Conservation (phyloP, 2,888 invertebrate genomes). For the Coecobrya sp. region DNA sequence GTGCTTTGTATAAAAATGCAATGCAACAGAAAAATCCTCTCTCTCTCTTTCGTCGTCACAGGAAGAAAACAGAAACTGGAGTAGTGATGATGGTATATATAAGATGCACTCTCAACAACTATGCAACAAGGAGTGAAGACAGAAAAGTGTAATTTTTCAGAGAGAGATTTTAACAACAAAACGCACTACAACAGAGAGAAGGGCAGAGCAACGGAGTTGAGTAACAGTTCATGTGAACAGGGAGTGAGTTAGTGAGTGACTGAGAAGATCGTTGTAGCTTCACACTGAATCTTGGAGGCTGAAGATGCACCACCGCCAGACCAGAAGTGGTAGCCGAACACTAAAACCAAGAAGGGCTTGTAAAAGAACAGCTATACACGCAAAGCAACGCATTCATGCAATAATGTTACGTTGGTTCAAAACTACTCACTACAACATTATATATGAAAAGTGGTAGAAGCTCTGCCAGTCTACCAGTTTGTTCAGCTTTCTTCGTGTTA, state of each 20-base stretch:
- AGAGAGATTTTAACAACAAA: conserved; percentile 55
- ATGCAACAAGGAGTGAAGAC: conserved; percentile 56
- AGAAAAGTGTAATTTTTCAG: conserved; percentile 77
- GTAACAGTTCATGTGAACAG: conserved; percentile 73
- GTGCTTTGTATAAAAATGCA: neutral
- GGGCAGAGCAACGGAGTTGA: conserved; percentile 45
- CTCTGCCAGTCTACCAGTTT: conserved; percentile 40
- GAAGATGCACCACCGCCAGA: conserved; percentile 57
- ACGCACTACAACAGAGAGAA: conserved; percentile 56
- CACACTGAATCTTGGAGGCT: conserved; percentile 74
- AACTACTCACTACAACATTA: conserved; percentile 25
- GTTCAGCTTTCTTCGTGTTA: conserved; percentile 48
- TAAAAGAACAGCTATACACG: conserved; percentile 65
- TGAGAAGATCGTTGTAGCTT: conserved; percentile 71
- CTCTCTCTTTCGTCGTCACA: conserved; percentile 52
- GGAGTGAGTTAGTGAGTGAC: conserved; percentile 69
- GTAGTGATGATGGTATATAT: conserved; percentile 31
- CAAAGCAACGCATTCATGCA: conserved; percentile 14
- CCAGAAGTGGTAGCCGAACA: conserved; percentile 53
- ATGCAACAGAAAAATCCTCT: conserved; percentile 30
- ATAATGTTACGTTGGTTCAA: neutral
- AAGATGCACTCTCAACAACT: conserved; percentile 65
- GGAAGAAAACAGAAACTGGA: conserved; percentile 66
- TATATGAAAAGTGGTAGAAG: conserved; percentile 62
- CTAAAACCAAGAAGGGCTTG: conserved; percentile 55